Conservation (phyloP, 1,140 invertebrate species). For the Patella vulgata region DNA sequence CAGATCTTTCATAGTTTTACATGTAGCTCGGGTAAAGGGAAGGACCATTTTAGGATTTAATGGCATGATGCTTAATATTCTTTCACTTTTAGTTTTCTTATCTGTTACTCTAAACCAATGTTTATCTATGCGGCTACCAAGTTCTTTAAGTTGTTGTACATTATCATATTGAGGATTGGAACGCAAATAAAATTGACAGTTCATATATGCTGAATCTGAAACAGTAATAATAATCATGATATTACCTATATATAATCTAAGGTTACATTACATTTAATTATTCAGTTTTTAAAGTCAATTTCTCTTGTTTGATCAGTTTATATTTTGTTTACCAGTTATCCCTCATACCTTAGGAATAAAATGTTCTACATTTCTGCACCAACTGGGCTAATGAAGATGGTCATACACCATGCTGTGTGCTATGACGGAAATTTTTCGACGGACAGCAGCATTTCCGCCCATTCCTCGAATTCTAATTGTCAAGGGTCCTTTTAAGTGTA, state of each 20-base stretch:
- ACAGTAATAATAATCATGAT: slow-evolving; percentile 1
- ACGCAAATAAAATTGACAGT: slow-evolving; percentile 48
- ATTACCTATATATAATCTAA: background rate
- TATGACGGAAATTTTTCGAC: too few species aligned
- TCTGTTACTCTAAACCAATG: slow-evolving; percentile 91
- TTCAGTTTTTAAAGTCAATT: background rate
- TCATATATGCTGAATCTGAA: slow-evolving; percentile 46
- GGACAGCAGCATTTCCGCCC: too few species aligned
- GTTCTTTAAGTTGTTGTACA: slow-evolving; percentile 39
- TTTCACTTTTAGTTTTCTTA: slow-evolving; percentile 81
- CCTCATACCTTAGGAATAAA: background rate
- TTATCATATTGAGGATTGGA: slow-evolving; percentile 44
- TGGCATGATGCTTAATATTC: slow-evolving; percentile 82
- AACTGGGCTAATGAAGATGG: background rate
- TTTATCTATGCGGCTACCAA: slow-evolving; percentile 79
- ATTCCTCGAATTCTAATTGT: too few species aligned
- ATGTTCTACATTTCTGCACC: background rate
- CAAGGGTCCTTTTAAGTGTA: too few species aligned
- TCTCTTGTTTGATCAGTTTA: background rate
- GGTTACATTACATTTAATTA: background rate
- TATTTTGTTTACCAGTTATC: background rate
- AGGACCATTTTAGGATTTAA: slow-evolving; percentile 68
- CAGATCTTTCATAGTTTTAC: slow-evolving; percentile 79
- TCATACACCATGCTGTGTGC: too few species aligned
- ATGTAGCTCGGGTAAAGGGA: slow-evolving; percentile 68